Percentiles rank a stretch among this genome's conserved stretches.
Evolutionary conservation across 2,113 vertebrate species (phyloP).

Genomic region (Chlorocebus sabaeus): DNA sequence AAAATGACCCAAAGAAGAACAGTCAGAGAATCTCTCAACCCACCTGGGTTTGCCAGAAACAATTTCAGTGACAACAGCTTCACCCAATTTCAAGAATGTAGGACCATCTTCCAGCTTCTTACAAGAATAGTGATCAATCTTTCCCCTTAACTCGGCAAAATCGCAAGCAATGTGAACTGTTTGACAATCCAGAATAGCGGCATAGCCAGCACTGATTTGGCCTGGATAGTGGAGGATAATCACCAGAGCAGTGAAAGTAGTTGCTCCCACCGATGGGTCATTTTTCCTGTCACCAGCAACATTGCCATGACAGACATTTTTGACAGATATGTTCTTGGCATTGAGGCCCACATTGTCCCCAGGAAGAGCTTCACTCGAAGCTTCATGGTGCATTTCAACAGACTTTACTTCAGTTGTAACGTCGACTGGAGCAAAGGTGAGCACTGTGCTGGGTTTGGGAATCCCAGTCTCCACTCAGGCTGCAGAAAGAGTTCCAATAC

Average conservation of each 20-base stretch:
- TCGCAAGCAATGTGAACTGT: background rate
- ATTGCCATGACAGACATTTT: background rate
- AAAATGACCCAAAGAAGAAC: background rate
- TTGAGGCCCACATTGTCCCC: background rate
- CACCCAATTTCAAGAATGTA: slow-evolving; percentile 89
- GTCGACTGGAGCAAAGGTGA: background rate
- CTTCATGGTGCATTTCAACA: background rate
- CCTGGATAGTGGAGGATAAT: background rate
- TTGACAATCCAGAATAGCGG: background rate
- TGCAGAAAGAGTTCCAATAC: no score
- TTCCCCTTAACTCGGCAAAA: background rate
- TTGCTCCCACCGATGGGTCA: background rate
- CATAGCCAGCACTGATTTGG: background rate
- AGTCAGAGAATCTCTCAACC: background rate
- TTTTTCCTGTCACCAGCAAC: background rate
- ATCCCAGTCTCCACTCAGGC: background rate
- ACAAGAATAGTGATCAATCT: background rate
- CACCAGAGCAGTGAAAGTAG: background rate
- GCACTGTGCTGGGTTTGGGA: background rate
- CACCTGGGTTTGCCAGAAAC: background rate
- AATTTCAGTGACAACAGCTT: slow-evolving; percentile 89
- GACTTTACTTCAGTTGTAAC: background rate
- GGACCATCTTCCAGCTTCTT: slow-evolving; percentile 90
- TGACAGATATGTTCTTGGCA: background rate
- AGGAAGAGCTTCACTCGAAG: background rate